Percentiles rank a stretch among this genome's conserved stretches.
phyloP scores from a whole-genome alignment of 2,797 vertebrate genomes.

The Hafferia zeledoni region DNA sequence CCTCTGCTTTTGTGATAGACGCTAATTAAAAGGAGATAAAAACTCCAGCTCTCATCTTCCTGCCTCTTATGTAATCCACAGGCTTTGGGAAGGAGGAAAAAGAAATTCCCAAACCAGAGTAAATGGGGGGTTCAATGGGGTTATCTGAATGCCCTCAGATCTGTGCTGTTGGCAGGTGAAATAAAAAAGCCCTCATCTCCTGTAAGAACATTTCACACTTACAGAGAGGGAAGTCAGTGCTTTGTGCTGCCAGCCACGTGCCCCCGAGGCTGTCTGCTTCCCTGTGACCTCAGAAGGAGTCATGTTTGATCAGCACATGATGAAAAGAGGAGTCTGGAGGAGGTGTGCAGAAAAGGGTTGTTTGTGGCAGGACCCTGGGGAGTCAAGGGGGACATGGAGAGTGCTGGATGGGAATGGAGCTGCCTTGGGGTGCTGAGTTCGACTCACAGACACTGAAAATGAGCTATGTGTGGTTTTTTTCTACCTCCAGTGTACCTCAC shows the following conservation, averaged over 20 bases:
- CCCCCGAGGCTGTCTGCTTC: neutral
- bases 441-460: neutral
- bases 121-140: neutral
- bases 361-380: neutral
- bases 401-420: neutral
- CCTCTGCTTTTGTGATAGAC: conserved; percentile 62
- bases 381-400: accelerated
- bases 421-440: neutral
- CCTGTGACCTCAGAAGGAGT: conserved; percentile 30
- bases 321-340: neutral
- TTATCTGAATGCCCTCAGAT: neutral
- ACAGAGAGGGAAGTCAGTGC: neutral
- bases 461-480: neutral
- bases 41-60: conserved; percentile 39
- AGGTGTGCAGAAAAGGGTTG: neutral
- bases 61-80: conserved; percentile 52
- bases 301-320: conserved; percentile 45
- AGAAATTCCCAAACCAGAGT: conserved; percentile 15
- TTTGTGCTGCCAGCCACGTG: conserved; percentile 9
- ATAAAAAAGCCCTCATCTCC: neutral
- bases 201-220: neutral
- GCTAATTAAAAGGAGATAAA: conserved; percentile 69
- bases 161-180: neutral
- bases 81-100: neutral
- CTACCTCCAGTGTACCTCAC: accelerated